Base-by-base conservation (phyloP, 1,140 invertebrate species). In the Leptinotarsa lineolata region DNA sequence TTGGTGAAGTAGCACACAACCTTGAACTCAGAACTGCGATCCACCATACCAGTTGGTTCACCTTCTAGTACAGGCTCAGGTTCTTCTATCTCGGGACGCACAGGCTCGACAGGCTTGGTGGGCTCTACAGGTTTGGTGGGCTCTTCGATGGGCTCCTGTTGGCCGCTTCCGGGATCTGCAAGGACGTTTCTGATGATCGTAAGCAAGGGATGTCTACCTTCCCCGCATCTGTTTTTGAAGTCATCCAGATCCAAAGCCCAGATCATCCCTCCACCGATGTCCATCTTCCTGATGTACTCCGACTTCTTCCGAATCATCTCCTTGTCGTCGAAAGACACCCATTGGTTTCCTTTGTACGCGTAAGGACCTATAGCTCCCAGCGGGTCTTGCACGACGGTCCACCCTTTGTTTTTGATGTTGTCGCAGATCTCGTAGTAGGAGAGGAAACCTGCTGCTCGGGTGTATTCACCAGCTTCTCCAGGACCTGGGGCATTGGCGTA, bases 401-500 rank as follows among this genome's bases (percentile, higher is more conserved):
- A 97, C 2, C 90, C 91, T 58, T 89, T 87, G 78, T 91, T 91
- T 70, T 86, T 89, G n/a, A 95, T 86, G 66, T 91, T 88, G 71
- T 94, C 89, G 80, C 94, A 96, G 77, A 96, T 96, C 88, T 97
- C 95, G 81, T 96, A 96, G 79, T 96, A 98, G 2, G 95, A 90
- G 21, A 96, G 86, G 81, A 96, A 95, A 24, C 95, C 95, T 18
- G 91, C 91, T 63, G 94, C 92, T 81, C 90, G 86, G 0, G 95
- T 97, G 74, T 91, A 94, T 84, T 93, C 90, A 8, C 95, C 95
- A 12, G 92, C 90, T 74, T 90, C 87, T 2, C 95, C 94, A 18
- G 91, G 90, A 12, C 90, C 90, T 24, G 91, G 88, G 0, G 94
- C 93, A 21, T 91, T 90, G 0, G 91, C 88, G 80, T 94, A 94